phyloP scores from a whole-genome alignment of 2,888 invertebrate genomes.

The Polylopha cassiicola region DNA sequence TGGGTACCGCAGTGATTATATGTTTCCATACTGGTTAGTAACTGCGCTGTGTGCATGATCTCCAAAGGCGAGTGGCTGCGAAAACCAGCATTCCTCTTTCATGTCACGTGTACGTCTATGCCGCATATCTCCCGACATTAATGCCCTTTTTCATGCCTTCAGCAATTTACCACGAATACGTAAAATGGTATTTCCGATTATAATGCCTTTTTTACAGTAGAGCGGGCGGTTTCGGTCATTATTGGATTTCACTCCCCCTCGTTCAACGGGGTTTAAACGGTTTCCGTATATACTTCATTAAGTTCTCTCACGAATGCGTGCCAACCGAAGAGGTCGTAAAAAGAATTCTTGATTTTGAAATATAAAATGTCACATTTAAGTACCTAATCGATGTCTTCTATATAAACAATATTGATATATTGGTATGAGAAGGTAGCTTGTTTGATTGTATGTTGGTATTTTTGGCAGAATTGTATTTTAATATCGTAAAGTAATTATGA shows the following conservation, averaged over 20 bases:
- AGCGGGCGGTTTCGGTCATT: slow-evolving; percentile 29
- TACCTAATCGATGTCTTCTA: too few species aligned
- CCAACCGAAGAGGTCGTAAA: slow-evolving; percentile 1
- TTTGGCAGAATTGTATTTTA: too few species aligned
- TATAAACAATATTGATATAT: too few species aligned
- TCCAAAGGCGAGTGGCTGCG: too few species aligned
- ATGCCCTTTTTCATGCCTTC: slow-evolving; percentile 36
- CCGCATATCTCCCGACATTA: slow-evolving; percentile 35
- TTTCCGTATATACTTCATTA: slow-evolving; percentile 15
- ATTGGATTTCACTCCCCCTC: slow-evolving; percentile 33
- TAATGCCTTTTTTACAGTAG: slow-evolving; percentile 29
- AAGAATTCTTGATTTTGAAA: too few species aligned
- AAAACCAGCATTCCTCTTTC: slow-evolving; percentile 28
- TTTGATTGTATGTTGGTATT: too few species aligned
- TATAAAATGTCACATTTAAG: too few species aligned
- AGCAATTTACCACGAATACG: slow-evolving; percentile 37
- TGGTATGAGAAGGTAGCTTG: too few species aligned
- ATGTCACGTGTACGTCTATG: slow-evolving; percentile 35
- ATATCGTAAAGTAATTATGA: too few species aligned
- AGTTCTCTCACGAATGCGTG: slow-evolving; percentile 22
- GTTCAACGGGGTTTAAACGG: slow-evolving; percentile 30
- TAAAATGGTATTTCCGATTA: slow-evolving; percentile 36
- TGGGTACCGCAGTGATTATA: too few species aligned
- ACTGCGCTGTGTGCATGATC: too few species aligned
- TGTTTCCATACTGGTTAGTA: too few species aligned